phyloP scores from a whole-genome alignment of 2,888 invertebrate species.

The Lottia gigantea region DNA sequence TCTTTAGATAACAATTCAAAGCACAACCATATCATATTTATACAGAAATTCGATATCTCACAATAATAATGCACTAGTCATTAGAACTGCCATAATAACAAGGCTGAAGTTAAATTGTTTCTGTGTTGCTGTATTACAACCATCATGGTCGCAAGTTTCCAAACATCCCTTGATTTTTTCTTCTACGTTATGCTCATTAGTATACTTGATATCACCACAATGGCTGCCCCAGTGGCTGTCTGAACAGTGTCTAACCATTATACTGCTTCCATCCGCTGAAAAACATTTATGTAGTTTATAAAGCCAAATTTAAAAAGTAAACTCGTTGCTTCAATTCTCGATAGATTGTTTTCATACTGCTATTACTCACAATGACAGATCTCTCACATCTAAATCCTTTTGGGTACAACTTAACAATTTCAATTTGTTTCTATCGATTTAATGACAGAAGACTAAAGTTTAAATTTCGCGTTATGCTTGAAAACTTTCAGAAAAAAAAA shows the following conservation, averaged over 20 bases:
- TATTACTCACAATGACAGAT: too few species aligned
- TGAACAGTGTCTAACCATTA: conserved; percentile 60
- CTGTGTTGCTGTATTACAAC: conserved; percentile 55
- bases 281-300: conserved; percentile 15
- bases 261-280: conserved; percentile 55
- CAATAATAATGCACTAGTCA: background rate
- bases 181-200: conserved; percentile 34
- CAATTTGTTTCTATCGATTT: too few species aligned
- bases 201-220: conserved; percentile 57
- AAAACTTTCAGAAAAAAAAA: too few species aligned
- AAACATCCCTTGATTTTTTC: conserved; percentile 54
- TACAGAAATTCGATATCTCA: too few species aligned
- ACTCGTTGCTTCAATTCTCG: too few species aligned
- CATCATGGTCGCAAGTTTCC: conserved; percentile 61
- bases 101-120: background rate
- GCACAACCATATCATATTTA: background rate
- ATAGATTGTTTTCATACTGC: too few species aligned
- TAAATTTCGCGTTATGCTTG: too few species aligned
- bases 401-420: too few species aligned
- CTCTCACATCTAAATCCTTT: too few species aligned
- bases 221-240: conserved; percentile 59
- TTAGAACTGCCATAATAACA: background rate
- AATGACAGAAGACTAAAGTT: too few species aligned
- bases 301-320: background rate
- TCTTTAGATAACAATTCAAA: background rate